phyloP scores from a whole-genome alignment of 2,113 vertebrate species.

The Pedionomus torquatus region DNA sequence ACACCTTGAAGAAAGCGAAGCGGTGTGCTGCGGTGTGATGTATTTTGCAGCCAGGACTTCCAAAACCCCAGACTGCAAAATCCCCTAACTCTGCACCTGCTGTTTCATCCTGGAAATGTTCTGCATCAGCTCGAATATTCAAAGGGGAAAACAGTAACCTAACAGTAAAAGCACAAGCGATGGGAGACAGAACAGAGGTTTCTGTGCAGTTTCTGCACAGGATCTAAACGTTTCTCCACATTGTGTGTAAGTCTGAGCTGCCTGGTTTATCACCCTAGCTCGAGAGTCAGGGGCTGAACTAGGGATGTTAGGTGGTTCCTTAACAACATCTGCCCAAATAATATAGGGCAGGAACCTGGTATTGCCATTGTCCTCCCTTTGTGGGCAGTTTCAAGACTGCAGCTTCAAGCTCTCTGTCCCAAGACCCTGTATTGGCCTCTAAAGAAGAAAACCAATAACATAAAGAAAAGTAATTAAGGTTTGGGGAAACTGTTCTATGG shows the following conservation, averaged over 20 bases:
- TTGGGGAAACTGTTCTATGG: background rate
- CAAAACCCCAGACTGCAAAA: background rate
- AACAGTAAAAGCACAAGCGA: background rate
- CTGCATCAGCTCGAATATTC: background rate
- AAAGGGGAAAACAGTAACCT: accelerated
- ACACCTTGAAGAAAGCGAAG: background rate
- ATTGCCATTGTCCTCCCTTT: accelerated
- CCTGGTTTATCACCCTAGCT: background rate
- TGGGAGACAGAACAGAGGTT: background rate
- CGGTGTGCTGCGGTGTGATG: background rate
- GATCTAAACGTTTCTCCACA: accelerated
- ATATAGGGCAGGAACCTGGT: background rate
- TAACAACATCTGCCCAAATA: background rate
- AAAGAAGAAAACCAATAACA: background rate
- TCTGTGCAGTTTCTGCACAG: accelerated
- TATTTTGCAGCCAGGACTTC: background rate
- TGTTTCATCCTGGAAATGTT: background rate
- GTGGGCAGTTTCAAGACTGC: background rate
- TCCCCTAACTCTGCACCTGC: background rate
- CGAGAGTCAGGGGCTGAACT: background rate
- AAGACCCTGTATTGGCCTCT: background rate
- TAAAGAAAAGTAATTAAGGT: background rate
- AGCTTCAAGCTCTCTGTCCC: background rate
- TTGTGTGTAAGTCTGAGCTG: background rate
- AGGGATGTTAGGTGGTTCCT: accelerated